These are phyloP conservation scores for Enteromius radiatus DNA, from an alignment of 2,797 vertebrate species.

Conservation along the genomic window DNA sequence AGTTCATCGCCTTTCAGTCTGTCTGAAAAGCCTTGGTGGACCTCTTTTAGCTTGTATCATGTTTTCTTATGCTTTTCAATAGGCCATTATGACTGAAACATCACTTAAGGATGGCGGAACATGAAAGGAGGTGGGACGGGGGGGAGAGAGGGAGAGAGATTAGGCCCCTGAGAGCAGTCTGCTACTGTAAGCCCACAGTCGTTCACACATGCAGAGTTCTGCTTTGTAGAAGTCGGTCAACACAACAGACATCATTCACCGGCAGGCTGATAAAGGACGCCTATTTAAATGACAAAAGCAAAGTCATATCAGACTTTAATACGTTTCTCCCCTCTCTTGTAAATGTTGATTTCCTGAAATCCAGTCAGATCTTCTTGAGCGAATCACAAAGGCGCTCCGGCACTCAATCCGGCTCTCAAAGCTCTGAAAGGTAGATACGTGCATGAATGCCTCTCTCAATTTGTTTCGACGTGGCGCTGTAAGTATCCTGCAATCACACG, in stretches of 20 bases:
- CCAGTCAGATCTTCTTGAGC: conserved; percentile 61
- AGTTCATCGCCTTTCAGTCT: conserved; percentile 32
- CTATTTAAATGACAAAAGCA: conserved; percentile 79
- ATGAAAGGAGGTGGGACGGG: conserved; percentile 73
- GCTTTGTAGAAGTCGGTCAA: conserved; percentile 65
- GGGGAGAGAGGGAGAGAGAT: conserved; percentile 73
- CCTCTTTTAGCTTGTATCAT: conserved; percentile 39
- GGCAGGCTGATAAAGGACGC: conserved; percentile 70
- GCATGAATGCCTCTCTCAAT: conserved; percentile 80
- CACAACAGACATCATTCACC: conserved; percentile 68
- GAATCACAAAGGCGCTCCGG: conserved; percentile 77
- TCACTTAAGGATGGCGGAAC: conserved; percentile 71
- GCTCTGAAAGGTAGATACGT: conserved; percentile 83
- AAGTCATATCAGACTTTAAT: conserved; percentile 78
- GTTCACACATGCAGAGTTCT: conserved; percentile 61
- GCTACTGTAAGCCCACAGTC: conserved; percentile 68
- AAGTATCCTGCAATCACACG: conserved; percentile 79
- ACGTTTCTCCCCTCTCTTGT: conserved; percentile 48
- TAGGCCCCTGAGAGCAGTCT: conserved; percentile 71
- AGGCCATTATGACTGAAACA: conserved; percentile 74
- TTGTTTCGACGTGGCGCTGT: conserved; percentile 80
- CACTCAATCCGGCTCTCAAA: conserved; percentile 78
- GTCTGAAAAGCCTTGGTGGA: conserved; percentile 38
- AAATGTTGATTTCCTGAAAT: conserved; percentile 70
- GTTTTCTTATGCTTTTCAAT: conserved; percentile 65